Evolutionary conservation across 2,113 vertebrate species (phyloP).

Genomic region (Vidua macroura): DNA sequence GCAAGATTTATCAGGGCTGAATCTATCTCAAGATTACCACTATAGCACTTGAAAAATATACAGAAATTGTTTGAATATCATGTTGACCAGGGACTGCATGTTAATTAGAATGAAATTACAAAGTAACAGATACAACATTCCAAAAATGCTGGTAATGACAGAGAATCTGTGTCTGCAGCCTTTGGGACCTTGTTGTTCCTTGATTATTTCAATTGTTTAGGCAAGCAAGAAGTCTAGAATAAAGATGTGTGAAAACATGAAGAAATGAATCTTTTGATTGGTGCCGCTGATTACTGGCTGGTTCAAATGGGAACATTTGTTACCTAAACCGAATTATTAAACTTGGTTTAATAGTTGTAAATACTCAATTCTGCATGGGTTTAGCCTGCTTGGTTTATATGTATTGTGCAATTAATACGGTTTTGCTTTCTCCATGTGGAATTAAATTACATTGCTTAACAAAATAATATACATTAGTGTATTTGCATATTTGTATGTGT

Average conservation of each 20-base stretch:
- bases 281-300: not conserved
- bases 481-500: not conserved
- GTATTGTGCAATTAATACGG: not conserved
- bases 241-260: not conserved
- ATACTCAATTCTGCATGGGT: not conserved
- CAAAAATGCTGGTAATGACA: not conserved
- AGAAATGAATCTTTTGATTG: not conserved
- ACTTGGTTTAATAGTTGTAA: not conserved
- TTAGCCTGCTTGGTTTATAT: not conserved
- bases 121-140: not conserved
- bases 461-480: not conserved
- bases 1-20: not conserved
- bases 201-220: not conserved
- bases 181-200: not conserved
- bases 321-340: not conserved
- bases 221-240: not conserved
- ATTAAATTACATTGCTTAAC: not conserved
- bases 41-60: not conserved
- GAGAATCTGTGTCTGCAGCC: not conserved
- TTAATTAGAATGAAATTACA: not conserved
- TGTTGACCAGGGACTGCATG: not conserved
- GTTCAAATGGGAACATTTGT: not conserved
- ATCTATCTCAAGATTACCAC: not conserved
- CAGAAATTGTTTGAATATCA: not conserved
- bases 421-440: not conserved